phyloP scores from a whole-genome alignment of 2,888 invertebrate species.

The Dichetophora obliterata region DNA sequence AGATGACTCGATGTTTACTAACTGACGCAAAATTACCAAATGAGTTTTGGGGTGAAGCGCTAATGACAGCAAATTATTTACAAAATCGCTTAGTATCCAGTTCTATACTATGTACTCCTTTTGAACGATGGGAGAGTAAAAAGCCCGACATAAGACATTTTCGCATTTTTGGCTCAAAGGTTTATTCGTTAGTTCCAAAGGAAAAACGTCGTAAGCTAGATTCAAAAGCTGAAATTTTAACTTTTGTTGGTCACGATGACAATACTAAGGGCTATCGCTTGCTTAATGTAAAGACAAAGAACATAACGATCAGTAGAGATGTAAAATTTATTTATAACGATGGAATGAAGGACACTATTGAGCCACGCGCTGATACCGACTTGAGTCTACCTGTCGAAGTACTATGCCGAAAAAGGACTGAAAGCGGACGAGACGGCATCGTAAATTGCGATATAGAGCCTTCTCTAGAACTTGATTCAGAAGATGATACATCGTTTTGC shows the following conservation, averaged over 20 bases:
- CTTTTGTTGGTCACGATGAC: slow-evolving; percentile 21
- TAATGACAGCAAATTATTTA: slow-evolving; percentile 23
- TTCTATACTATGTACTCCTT: not conserved
- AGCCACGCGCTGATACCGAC: too few relatives aligned
- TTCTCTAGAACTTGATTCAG: too few relatives aligned
- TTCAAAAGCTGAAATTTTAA: slow-evolving; percentile 22
- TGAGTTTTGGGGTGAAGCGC: slow-evolving; percentile 20
- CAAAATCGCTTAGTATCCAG: slow-evolving; percentile 18
- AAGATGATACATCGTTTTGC: too few relatives aligned
- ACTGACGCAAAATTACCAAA: not conserved
- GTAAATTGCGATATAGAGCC: too few relatives aligned
- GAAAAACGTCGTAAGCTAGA: too few relatives aligned
- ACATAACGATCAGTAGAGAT: too few relatives aligned
- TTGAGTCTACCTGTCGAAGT: too few relatives aligned
- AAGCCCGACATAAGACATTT: not conserved
- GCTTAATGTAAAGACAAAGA: too few relatives aligned
- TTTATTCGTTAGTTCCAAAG: slow-evolving; percentile 20
- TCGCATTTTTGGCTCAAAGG: slow-evolving; percentile 25
- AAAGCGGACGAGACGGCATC: too few relatives aligned
- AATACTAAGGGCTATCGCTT: slow-evolving; percentile 12
- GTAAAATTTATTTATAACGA: too few relatives aligned
- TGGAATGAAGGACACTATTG: too few relatives aligned
- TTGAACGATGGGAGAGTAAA: slow-evolving; percentile 25
- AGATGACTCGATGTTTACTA: slow-evolving; percentile 11
- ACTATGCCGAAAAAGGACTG: too few relatives aligned